Evolutionary conservation across 2,888 invertebrate genomes (phyloP), one percentile per base, ranked within the genome.

Genomic region (Apamea sordens): DNA sequence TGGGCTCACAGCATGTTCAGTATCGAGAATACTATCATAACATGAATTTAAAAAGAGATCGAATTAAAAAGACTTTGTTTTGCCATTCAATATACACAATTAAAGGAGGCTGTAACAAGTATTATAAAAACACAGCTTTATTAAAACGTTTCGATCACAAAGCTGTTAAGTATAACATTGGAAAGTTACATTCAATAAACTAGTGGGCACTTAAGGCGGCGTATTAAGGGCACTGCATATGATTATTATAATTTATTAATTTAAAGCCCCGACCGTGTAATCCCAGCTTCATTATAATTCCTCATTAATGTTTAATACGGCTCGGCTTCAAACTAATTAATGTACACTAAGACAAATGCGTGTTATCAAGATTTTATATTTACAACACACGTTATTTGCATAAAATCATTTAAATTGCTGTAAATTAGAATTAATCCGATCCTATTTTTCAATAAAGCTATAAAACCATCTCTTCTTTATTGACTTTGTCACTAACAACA

Each of bases 271-370:
- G 80, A 88, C 85, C 91, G 88, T 92, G 93, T 94, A 94, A 94
- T 93, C 92, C 91, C 86, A 86, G 86, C 91, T 92, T 92, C 90
- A 93, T 94, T 95, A 94, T 92, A 93, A 94, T 94, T 91, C 88
- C 92, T 94, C 92, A 93, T 94, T 94, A 94, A 92, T 90, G 92
- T 92, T 93, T 92, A 92, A 94, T 92, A 93, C 91, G 90, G 90
- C 88, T 89, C 81, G 90, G 90, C 92, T 91, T 90, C 85, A 89
- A 91, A 93, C 93, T 94, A 95, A 95, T 96, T 95, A 95, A 93
- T 91, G 90, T 92, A 90, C 91, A 90, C 92, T 92, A 91, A 93
- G 92, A 94, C 93, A 95, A 95, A 94, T 92, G 93, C 89, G 91
- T 89, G 87, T 92, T 93, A 94, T 93, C 92, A 92, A 91, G 92